Evolutionary conservation across 2,888 invertebrate species (phyloP), one percentile per base, ranked within the genome.

Genomic region (Acronicta alni): DNA sequence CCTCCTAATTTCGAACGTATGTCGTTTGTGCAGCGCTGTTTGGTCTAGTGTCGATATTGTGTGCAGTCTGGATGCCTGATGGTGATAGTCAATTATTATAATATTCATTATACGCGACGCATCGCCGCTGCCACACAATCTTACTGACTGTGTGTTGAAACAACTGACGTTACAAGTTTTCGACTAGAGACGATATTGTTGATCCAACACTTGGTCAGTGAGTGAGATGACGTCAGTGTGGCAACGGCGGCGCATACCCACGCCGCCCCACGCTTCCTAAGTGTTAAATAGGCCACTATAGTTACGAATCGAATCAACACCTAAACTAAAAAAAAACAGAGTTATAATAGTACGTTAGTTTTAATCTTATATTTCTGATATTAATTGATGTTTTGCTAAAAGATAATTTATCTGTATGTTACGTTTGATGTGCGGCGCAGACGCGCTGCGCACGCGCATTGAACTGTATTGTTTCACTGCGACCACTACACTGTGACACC

Each of bases 281-380:
- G 77, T 82, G 87, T 89, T 88, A 81, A 83, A 85, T 89, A 90
- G 86, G 78, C 86, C 89, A 86, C 86, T 91, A 80, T 82, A 90
- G 88, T 86, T 90, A 89, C 85, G 85, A 83, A 88, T 86, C 84
- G 87, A 89, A 81, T 85, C 87, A 84, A 87, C 87, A 84, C 89
- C 84, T 82, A 86, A 86, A 87, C 82, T 85, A 82, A 87, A 87
- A 87, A 81, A 74, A 81, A 78, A 57, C 80, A 91, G 89, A 92
- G 89, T 90, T 93, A 90, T 92, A 91, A 90, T 91, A 92, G 92
- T 93, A 86, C 87, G 91, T 91, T 92, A 92, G 92, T 89, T 92
- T 92, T 92, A 92, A 92, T 93, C n/a, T n/a, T 90, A 92, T 92
- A 92, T 92, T 91, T 90, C 92, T 89, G 92, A 92, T 91, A 92